Conservation (phyloP, 1,140 invertebrate species). For the Plectus sambesii region DNA sequence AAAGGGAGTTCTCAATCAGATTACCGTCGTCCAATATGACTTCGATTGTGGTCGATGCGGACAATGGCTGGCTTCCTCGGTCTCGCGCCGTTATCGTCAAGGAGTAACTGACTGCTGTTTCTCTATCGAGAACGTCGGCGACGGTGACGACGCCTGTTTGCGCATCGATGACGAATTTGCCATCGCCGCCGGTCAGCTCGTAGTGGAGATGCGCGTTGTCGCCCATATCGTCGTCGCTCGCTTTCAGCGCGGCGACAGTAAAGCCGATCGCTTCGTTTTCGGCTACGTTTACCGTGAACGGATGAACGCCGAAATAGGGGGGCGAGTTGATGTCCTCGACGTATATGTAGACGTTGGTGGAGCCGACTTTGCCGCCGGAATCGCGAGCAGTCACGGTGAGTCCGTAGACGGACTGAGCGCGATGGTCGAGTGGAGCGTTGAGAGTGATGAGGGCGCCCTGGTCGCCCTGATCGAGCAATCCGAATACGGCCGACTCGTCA, state of each 20-base stretch:
- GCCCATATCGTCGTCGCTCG: conserved; percentile 35
- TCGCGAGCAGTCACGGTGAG: conserved; percentile 68
- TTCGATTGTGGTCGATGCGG: conserved; percentile 64
- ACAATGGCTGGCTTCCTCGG: conserved; percentile 70
- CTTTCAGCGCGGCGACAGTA: conserved; percentile 31
- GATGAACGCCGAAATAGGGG: conserved; percentile 75
- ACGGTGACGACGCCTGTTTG: conserved; percentile 71
- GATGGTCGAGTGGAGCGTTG: conserved; percentile 66
- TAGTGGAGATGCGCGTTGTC: conserved; percentile 34
- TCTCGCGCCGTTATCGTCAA: conserved; percentile 70
- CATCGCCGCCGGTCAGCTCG: conserved; percentile 27
- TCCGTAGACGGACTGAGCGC: conserved; percentile 46
- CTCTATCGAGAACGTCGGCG: conserved; percentile 68
- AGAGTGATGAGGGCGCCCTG: conserved; percentile 52
- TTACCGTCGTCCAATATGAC: conserved; percentile 70
- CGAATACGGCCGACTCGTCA: conserved; percentile 28
- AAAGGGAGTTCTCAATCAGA: too few relatives aligned
- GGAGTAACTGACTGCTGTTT: conserved; percentile 65
- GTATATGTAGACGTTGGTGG: conserved; percentile 77
- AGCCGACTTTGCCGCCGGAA: conserved; percentile 70
- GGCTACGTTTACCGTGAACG: conserved; percentile 33
- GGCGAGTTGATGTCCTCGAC: conserved; percentile 92
- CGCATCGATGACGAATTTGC: conserved; percentile 58
- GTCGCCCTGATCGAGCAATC: conserved; percentile 28
- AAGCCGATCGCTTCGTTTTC: conserved; percentile 38